phyloP scores from a whole-genome alignment of 2,888 invertebrate genomes.

The Zhuqinia jingwanae region DNA sequence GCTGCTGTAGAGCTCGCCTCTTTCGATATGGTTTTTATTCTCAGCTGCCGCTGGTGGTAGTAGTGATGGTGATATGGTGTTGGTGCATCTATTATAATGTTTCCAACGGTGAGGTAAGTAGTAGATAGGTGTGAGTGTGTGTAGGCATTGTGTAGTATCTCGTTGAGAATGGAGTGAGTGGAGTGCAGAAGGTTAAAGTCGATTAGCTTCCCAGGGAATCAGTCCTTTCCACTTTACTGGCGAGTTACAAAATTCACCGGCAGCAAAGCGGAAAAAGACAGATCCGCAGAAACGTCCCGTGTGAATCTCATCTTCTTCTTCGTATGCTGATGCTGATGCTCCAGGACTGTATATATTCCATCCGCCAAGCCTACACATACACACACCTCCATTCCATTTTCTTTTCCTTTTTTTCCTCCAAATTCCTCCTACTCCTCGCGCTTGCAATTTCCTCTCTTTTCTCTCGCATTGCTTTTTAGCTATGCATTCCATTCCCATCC shows the following conservation, averaged over 20 bases:
- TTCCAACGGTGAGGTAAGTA: background rate
- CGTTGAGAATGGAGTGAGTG: constrained; percentile 23
- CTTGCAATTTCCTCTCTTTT: constrained; percentile 3
- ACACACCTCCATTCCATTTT: background rate
- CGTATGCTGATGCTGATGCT: background rate
- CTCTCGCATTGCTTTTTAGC: background rate
- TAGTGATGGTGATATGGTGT: background rate
- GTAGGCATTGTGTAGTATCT: background rate
- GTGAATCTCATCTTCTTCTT: constrained; percentile 43
- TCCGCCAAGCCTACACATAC: background rate
- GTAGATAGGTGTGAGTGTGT: background rate
- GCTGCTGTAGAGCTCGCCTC: background rate
- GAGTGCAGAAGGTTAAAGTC: constrained; percentile 68
- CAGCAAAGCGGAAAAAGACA: constrained; percentile 87
- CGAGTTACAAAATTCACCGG: constrained; percentile 82
- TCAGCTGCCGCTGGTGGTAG: background rate
- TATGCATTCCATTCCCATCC: constrained; percentile 42
- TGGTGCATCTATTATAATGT: background rate
- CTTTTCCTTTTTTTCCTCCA: background rate
- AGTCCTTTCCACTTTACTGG: constrained; percentile 85
- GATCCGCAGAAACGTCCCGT: constrained; percentile 81
- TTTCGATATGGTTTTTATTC: background rate
- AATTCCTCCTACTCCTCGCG: background rate
- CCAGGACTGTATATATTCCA: background rate
- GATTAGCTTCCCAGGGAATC: constrained; percentile 78